These are phyloP conservation scores for Lutraria rhynchaena DNA, from an alignment of 1,140 invertebrate species.

Conservation along the genomic window DNA sequence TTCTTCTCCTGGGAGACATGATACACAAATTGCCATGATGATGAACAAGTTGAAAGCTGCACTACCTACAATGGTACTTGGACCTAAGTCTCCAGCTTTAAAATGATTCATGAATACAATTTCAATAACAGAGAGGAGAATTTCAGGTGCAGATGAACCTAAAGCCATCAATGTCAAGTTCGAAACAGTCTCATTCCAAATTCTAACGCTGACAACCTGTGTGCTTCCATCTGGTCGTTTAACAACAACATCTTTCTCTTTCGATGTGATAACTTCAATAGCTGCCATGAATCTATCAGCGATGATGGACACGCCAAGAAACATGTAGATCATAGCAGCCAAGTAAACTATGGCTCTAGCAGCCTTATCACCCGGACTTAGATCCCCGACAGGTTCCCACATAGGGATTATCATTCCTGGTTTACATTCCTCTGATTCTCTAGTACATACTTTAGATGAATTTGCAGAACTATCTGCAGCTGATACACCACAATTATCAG, in stretches of 20 bases:
- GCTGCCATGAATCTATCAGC: constrained; percentile 99
- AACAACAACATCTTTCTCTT: constrained; percentile 95
- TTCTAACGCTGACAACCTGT: constrained; percentile 90
- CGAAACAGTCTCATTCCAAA: constrained; percentile 98
- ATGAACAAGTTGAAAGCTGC: constrained; percentile 99
- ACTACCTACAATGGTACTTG: constrained; percentile 99
- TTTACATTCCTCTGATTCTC: constrained; percentile 69
- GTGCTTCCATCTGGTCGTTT: constrained; percentile 90
- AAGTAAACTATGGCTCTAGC: constrained; percentile 96
- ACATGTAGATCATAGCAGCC: constrained; percentile 93
- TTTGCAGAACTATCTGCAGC: too few species aligned
- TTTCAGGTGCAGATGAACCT: constrained; percentile 99
- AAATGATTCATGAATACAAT: constrained; percentile 84
- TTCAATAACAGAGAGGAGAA: constrained; percentile 87
- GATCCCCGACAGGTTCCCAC: constrained; percentile 87
- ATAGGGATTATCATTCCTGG: constrained; percentile 79
- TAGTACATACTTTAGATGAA: constrained; percentile 58
- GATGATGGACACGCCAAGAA: constrained; percentile 99
- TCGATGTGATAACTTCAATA: constrained; percentile 99
- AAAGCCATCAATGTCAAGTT: constrained; percentile 99
- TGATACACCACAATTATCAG: too few species aligned
- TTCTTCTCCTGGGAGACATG: constrained; percentile 95
- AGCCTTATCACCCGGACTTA: constrained; percentile 86
- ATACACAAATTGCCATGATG: constrained; percentile 98
- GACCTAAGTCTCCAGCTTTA: constrained; percentile 97